Conservation (phyloP, 2,888 invertebrate genomes). For the Pandemis heparana region DNA sequence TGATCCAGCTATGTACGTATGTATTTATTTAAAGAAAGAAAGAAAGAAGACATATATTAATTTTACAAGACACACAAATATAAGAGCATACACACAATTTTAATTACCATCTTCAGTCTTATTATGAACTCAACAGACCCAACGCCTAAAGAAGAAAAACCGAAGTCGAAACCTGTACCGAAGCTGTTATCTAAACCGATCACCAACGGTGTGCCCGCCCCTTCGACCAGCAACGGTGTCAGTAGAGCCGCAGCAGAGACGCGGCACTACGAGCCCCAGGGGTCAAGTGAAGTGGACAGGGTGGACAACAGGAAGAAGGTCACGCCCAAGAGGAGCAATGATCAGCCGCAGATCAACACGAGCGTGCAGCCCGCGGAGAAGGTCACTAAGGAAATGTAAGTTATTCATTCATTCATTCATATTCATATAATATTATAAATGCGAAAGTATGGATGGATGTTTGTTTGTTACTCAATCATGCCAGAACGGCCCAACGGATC, state of each 20-base stretch:
- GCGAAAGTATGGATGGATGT: too few relatives aligned
- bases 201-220: slow-evolving; percentile 7
- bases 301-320: slow-evolving; percentile 13
- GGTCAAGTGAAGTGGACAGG: neutral
- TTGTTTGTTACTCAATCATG: too few relatives aligned
- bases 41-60: too few relatives aligned
- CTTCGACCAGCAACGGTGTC: slow-evolving; percentile 22
- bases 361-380: slow-evolving; percentile 60
- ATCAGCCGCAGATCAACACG: slow-evolving; percentile 76
- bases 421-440: too few relatives aligned
- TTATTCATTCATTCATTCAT: too few relatives aligned
- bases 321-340: slow-evolving; percentile 70
- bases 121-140: slow-evolving; percentile 23
- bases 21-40: too few relatives aligned
- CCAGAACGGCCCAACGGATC: too few relatives aligned
- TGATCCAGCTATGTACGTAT: too few relatives aligned
- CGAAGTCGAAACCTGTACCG: neutral
- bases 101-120: too few relatives aligned
- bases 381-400: slow-evolving; percentile 66
- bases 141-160: slow-evolving; percentile 17
- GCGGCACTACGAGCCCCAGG: neutral
- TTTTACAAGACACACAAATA: too few relatives aligned
- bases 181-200: slow-evolving; percentile 3
- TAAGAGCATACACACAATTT: too few relatives aligned
- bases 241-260: slow-evolving; percentile 34